These are phyloP conservation scores for Rallus crepitans DNA, from an alignment of 2,797 vertebrate species.

Conservation along the genomic window DNA sequence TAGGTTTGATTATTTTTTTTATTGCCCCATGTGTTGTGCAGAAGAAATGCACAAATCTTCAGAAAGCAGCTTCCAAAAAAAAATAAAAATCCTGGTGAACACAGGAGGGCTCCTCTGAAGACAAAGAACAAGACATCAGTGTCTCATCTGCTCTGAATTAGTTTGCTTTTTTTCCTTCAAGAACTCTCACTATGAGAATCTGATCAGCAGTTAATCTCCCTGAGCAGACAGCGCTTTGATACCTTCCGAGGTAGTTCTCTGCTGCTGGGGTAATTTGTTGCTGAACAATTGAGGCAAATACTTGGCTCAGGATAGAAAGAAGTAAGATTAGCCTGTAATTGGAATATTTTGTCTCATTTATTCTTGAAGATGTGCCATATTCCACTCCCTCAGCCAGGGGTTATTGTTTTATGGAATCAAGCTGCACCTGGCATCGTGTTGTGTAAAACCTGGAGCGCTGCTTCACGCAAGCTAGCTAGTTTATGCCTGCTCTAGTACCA, in stretches of 20 bases:
- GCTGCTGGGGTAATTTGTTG: constrained; percentile 69
- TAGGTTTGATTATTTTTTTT: neutral
- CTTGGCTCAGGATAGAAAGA: constrained; percentile 70
- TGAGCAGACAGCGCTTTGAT: neutral
- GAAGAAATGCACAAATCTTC: constrained; percentile 27
- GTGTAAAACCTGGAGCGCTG: constrained; percentile 27
- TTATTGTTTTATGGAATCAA: constrained; percentile 72
- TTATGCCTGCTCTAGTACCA: neutral
- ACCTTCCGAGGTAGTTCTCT: constrained; percentile 1
- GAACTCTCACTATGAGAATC: constrained; percentile 19
- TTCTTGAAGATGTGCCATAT: constrained; percentile 81
- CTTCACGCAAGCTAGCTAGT: neutral
- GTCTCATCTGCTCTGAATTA: constrained; percentile 60
- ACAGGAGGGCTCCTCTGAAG: constrained; percentile 29
- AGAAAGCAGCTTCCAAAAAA: constrained; percentile 38
- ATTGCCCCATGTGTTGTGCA: constrained; percentile 33
- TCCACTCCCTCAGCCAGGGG: constrained; percentile 74
- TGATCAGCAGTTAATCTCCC: constrained; percentile 27
- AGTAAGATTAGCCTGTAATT: constrained; percentile 73
- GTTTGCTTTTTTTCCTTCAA: constrained; percentile 35
- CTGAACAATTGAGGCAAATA: constrained; percentile 74
- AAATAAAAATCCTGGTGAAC: neutral
- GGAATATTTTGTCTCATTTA: constrained; percentile 83
- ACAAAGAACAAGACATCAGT: constrained; percentile 58
- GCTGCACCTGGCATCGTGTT: constrained; percentile 65